Evolutionary conservation across 2,888 invertebrate species (phyloP).

Genomic region (Gibbula magus): DNA sequence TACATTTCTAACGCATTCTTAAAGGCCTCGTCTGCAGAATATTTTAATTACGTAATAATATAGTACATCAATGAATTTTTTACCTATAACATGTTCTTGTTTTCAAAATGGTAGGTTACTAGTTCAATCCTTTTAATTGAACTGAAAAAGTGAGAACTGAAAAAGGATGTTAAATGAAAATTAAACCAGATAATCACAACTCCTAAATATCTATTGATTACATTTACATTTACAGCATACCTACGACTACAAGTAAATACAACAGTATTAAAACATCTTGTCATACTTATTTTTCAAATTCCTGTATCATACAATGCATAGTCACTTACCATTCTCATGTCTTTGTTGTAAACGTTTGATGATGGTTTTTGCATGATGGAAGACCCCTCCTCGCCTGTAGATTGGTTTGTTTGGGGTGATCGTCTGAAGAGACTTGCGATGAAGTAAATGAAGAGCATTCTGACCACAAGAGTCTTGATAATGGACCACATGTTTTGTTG

Average conservation of each 20-base stretch:
- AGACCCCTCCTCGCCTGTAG: slow-evolving; percentile 74
- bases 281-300: background rate
- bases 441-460: slow-evolving; percentile 93
- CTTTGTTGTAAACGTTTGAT: slow-evolving; percentile 80
- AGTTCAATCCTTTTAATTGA: too few species aligned
- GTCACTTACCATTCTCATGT: slow-evolving; percentile 81
- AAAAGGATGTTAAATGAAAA: too few species aligned
- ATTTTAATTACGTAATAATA: too few species aligned
- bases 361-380: slow-evolving; percentile 66
- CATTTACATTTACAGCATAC: too few species aligned
- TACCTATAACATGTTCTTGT: too few species aligned
- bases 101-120: too few species aligned
- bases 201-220: too few species aligned
- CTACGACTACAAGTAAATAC: too few species aligned
- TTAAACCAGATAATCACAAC: too few species aligned
- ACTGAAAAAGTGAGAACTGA: too few species aligned
- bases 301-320: background rate
- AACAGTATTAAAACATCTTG: background rate
- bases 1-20: slow-evolving; percentile 72
- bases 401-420: slow-evolving; percentile 75
- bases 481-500: slow-evolving; percentile 75
- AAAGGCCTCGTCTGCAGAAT: too few species aligned
- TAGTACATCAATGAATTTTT: too few species aligned
- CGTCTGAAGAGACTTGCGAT: slow-evolving; percentile 91
- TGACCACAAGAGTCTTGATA: slow-evolving; percentile 88